Base-by-base conservation (phyloP, 2,113 vertebrate species). In the Sarotherodon lohbergeri region DNA sequence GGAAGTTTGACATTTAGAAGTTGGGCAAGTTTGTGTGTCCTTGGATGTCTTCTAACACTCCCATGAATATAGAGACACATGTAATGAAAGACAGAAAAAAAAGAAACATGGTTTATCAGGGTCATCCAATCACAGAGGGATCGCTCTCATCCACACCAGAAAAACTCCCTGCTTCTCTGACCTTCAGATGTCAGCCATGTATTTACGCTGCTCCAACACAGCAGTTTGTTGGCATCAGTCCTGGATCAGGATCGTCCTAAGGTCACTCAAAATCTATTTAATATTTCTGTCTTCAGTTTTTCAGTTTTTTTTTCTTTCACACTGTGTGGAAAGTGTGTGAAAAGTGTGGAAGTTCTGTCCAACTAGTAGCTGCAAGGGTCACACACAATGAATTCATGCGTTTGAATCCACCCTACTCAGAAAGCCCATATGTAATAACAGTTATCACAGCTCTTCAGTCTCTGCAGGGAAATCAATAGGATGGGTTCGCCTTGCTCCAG, bases 101-200 rank as follows among this genome's bases (percentile, higher is more conserved):
- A 32, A 12, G 27, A 32, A 80, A 79, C 41, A 39, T 4, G 27
- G 43, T 79, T 50, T 57, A 78, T 57, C 56, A 86, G 89, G 87
- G 90, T 19, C 43, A 34, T 86, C 89, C 93, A 86, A 24, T 88
- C 80, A 56, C 88, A 88, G 66, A 80, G 56, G 73, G 73, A 78
- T 78, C 7, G 4, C 80, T 81, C 50, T 88, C 81, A 83, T 87
- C 78, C 43, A 63, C 80, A 68, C 52, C 41, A 71, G 63, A 86
- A 43, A 41, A 36, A 46, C 89, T 87, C 39, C 48, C 59, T 32
- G 19, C 16, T 78, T 46, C 57, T 27, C 66, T 71, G 82, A 93
- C 92, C 90, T 93, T 91, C 90, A 89, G 11, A 27, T 57, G 22
- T 76, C 73, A 43, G 14, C 46, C 48, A 36, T 48, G 88, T 52